phyloP scores from a whole-genome alignment of 2,888 invertebrate species.

The Corbicula japonica region DNA sequence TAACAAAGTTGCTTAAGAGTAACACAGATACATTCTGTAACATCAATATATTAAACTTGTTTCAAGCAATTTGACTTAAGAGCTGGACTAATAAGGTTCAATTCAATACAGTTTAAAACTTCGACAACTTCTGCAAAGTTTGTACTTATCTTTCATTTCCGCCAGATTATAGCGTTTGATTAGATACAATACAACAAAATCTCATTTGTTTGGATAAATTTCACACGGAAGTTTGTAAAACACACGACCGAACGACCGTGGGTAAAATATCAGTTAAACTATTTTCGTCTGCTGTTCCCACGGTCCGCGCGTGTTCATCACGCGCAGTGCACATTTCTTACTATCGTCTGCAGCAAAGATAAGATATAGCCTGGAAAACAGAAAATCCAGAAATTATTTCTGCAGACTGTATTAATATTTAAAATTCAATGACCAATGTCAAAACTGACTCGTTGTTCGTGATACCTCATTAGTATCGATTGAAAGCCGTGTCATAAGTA shows the following conservation, averaged over 20 bases:
- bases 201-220: conserved; percentile 49
- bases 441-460: conserved; percentile 12
- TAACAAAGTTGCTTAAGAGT: no score
- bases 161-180: conserved; percentile 26
- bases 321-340: conserved; percentile 53
- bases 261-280: conserved; percentile 49
- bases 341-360: conserved; percentile 28
- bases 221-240: conserved; percentile 58
- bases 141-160: conserved; percentile 21
- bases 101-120: no score
- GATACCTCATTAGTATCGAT: conserved; percentile 36
- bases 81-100: no score
- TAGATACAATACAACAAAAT: conserved; percentile 22
- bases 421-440: conserved; percentile 33
- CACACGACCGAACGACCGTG: conserved; percentile 64
- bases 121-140: conserved; percentile 1
- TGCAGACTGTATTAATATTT: conserved; percentile 8
- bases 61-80: no score
- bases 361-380: conserved; percentile 1
- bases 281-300: conserved; percentile 71
- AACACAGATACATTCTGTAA: no score
- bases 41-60: no score
- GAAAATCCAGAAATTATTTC: conserved; percentile 11
- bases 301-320: conserved; percentile 75
- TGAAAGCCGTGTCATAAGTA: conserved; percentile 37